Percentiles rank a stretch among this genome's conserved stretches.
phyloP scores from a whole-genome alignment of 2,888 invertebrate genomes.

The Microplitis deprimator region DNA sequence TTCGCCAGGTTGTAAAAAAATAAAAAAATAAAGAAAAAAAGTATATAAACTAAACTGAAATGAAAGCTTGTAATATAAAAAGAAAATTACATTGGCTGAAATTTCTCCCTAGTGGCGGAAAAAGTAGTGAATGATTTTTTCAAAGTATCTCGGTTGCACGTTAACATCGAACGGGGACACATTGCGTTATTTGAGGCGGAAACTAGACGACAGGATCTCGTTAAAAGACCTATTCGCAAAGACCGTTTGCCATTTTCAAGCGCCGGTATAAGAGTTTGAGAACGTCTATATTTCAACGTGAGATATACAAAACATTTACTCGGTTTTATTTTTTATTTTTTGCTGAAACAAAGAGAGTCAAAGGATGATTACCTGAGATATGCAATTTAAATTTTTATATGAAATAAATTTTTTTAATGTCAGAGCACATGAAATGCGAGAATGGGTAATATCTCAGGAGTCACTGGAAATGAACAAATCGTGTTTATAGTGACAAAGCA shows the following conservation, averaged over 20 bases:
- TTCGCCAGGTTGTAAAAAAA: neutral
- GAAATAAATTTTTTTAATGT: neutral
- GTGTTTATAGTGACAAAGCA: slow-evolving; percentile 30
- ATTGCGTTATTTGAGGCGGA: slow-evolving; percentile 15
- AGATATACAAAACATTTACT: slow-evolving; percentile 13
- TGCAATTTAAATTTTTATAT: neutral
- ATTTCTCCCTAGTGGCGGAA: neutral
- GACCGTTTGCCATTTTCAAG: neutral
- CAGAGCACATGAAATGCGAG: neutral
- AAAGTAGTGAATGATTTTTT: neutral
- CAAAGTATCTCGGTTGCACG: neutral
- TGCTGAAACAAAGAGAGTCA: slow-evolving; percentile 17
- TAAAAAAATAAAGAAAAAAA: neutral
- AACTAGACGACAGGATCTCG: slow-evolving; percentile 13
- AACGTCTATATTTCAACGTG: neutral
- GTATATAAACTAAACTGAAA: neutral
- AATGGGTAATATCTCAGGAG: neutral
- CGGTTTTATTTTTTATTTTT: slow-evolving; percentile 45
- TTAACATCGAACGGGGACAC: neutral
- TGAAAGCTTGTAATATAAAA: slow-evolving; percentile 6
- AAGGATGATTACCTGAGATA: neutral
- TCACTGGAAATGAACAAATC: neutral
- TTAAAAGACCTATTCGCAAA: slow-evolving; percentile 11
- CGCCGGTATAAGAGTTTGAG: neutral
- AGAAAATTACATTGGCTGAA: neutral